Evolutionary conservation across 2,797 vertebrate species (phyloP).

Genomic region (Acrossocheilus fasciatus): DNA sequence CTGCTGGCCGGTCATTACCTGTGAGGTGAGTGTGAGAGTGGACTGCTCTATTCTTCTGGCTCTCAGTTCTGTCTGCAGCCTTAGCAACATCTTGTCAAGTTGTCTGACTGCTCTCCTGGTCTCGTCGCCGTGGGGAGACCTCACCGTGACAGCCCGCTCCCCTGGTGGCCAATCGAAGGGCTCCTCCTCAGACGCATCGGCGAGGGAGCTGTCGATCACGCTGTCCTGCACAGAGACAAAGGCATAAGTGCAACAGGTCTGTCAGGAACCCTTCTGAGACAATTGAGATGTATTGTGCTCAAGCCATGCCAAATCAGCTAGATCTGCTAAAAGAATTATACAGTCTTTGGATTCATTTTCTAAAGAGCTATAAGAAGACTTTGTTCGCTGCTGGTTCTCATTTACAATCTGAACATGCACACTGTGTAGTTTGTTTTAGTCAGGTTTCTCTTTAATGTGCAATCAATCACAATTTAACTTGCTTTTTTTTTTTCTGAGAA

Average conservation of each 20-base stretch:
- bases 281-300: not conserved
- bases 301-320: not conserved
- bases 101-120: constrained; percentile 53
- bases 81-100: constrained; percentile 65
- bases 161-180: constrained; percentile 6
- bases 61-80: constrained; percentile 58
- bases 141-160: constrained; percentile 35
- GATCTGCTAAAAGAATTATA: constrained; percentile 5
- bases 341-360: constrained; percentile 1
- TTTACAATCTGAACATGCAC: constrained; percentile 8
- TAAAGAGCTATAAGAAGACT: not conserved
- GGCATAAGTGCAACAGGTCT: not conserved
- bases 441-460: not conserved
- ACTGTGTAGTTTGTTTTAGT: not conserved
- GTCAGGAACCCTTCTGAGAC: not conserved
- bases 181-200: constrained; percentile 46
- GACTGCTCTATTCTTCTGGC: constrained; percentile 44
- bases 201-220: constrained; percentile 71
- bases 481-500: not conserved
- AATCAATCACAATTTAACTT: not conserved
- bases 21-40: constrained; percentile 19
- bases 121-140: constrained; percentile 63
- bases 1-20: constrained; percentile 42
- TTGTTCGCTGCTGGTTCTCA: not conserved
- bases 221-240: constrained; percentile 72